phyloP scores from a whole-genome alignment of 2,888 invertebrate genomes.

The Cactoblastis cactorum region DNA sequence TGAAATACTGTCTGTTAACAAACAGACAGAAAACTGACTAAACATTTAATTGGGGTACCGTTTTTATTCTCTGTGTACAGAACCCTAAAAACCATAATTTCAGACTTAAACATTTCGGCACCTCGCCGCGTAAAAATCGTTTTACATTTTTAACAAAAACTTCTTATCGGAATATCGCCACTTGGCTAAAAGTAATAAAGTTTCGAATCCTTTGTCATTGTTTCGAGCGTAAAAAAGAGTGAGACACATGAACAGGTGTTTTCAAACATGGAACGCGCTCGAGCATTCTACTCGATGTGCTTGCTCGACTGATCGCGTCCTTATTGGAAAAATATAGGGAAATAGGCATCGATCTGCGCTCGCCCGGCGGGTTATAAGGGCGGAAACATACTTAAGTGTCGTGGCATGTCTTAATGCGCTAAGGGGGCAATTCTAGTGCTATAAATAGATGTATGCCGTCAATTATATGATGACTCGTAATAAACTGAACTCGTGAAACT shows the following conservation, averaged over 20 bases:
- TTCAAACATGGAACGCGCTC: slow-evolving; percentile 32
- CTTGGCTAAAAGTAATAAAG: not conserved
- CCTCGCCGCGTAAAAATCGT: slow-evolving; percentile 18
- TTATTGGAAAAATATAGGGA: slow-evolving; percentile 38
- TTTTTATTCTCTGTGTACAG: no score
- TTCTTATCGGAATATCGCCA: not conserved
- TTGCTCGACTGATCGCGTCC: slow-evolving; percentile 29
- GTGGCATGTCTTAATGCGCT: no score
- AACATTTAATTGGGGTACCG: no score
- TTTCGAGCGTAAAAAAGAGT: slow-evolving; percentile 9
- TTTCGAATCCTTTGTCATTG: slow-evolving; percentile 1
- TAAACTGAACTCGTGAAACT: no score
- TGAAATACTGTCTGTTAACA: no score
- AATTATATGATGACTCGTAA: no score
- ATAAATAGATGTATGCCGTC: no score
- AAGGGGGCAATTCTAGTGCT: no score
- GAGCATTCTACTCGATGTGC: slow-evolving; percentile 31
- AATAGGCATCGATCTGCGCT: slow-evolving; percentile 26
- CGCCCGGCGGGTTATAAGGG: slow-evolving; percentile 18
- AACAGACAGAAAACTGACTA: no score
- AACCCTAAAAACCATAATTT: slow-evolving; percentile 23
- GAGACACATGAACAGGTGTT: slow-evolving; percentile 27
- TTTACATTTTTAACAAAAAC: slow-evolving; percentile 14
- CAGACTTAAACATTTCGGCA: slow-evolving; percentile 22
- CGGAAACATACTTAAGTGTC: no score